Conservation (phyloP, 2,888 invertebrate species). For the Dichetophora obliterata region DNA sequence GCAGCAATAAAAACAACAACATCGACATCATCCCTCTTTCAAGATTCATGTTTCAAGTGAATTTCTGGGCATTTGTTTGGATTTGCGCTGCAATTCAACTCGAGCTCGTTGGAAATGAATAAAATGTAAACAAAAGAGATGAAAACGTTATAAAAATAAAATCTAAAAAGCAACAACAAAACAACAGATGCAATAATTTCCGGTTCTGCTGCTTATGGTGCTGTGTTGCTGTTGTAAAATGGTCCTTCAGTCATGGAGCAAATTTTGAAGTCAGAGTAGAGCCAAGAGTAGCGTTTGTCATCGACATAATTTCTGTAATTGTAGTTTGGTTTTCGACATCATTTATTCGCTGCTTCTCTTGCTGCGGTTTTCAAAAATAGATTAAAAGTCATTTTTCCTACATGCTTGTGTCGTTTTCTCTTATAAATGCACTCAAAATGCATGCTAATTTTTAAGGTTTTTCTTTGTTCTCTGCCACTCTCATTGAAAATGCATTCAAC, state of each 20-base stretch:
- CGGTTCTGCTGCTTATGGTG: constrained; percentile 38
- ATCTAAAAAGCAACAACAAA: constrained; percentile 4
- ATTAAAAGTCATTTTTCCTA: not conserved
- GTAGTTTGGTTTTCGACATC: not conserved
- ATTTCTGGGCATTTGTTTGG: constrained; percentile 22
- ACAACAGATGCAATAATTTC: constrained; percentile 48
- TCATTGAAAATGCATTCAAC: not conserved
- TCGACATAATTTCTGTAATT: not conserved
- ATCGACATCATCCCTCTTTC: constrained; percentile 1
- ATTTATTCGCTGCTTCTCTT: not conserved
- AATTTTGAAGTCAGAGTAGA: no score
- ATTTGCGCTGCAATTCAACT: constrained; percentile 19
- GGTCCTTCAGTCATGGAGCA: not conserved
- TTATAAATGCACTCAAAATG: not conserved
- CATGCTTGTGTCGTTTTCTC: not conserved
- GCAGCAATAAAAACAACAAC: constrained; percentile 8
- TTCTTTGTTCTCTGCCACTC: not conserved
- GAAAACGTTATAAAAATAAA: constrained; percentile 3
- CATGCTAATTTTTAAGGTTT: not conserved
- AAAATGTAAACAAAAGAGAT: not conserved
- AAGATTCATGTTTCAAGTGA: constrained; percentile 8
- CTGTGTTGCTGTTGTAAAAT: not conserved
- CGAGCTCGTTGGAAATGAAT: not conserved
- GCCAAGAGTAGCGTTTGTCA: not conserved
- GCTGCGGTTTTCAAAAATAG: not conserved